Conservation (phyloP, 2,113 vertebrate species). For the Talpa occidentalis region DNA sequence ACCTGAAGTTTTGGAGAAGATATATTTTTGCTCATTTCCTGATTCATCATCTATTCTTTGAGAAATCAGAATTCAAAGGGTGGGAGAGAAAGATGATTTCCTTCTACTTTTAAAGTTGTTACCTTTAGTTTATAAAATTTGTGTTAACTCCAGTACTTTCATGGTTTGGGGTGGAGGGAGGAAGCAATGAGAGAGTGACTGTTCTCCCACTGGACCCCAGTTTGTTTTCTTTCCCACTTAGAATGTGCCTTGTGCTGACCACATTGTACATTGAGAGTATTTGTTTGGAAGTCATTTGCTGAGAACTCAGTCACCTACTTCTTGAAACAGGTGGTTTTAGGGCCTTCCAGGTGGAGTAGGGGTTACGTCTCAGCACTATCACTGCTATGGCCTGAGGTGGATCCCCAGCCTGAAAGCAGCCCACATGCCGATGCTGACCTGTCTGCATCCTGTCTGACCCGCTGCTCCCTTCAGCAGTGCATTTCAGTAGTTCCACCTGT, state of each 20-base stretch:
- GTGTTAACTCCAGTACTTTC: neutral
- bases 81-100: neutral
- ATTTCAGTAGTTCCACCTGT: no score
- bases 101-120: neutral
- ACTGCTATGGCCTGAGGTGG: no score
- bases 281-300: neutral
- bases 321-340: neutral
- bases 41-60: neutral
- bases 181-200: neutral
- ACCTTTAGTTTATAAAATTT: neutral
- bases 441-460: no score
- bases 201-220: neutral
- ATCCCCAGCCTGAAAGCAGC: no score
- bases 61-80: slow-evolving; percentile 24
- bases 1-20: neutral
- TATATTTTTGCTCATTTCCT: neutral
- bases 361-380: no score
- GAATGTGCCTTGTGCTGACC: neutral
- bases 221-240: neutral
- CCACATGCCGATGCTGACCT: no score
- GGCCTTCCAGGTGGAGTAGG: no score
- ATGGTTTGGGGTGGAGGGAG: neutral
- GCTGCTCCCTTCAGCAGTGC: no score
- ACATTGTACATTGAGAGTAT: neutral
- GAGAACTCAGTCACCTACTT: neutral